Conservation (phyloP, 53 echinoderm and acorn worm species). For the Hippasteria phrygiana region DNA sequence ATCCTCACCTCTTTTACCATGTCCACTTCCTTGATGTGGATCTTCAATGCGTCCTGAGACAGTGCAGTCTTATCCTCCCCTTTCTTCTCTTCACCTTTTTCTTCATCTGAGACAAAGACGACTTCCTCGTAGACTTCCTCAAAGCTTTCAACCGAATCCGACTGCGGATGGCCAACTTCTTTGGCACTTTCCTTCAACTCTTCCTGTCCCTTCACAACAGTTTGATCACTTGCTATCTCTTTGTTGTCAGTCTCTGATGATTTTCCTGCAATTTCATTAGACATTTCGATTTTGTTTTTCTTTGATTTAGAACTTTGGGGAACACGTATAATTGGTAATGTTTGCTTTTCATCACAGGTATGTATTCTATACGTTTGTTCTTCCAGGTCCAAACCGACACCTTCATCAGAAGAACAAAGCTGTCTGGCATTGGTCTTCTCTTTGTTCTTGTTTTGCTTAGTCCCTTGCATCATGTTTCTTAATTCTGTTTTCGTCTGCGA, state of each 20-base stretch:
- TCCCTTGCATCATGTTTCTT: neutral
- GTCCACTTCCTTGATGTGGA: conserved; percentile 46
- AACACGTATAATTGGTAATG: neutral
- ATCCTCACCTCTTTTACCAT: conserved; percentile 3
- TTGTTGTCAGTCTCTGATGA: neutral
- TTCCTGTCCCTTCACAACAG: conserved; percentile 1
- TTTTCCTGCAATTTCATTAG: neutral
- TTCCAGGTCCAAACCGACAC: conserved; percentile 46
- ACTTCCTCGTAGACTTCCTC: conserved; percentile 81
- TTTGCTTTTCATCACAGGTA: conserved; percentile 32
- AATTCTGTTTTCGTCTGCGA: conserved; percentile 34
- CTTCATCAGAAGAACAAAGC: conserved; percentile 41
- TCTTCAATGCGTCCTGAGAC: conserved; percentile 26
- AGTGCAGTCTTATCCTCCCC: neutral
- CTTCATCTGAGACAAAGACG: conserved; percentile 66
- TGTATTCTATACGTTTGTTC: conserved; percentile 12
- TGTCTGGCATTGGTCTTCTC: neutral
- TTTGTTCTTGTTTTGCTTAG: neutral
- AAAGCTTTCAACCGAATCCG: conserved; percentile 53
- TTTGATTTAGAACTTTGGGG: neutral
- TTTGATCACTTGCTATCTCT: neutral
- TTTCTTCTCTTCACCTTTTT: conserved; percentile 18
- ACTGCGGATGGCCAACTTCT: neutral
- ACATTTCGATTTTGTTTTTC: neutral
- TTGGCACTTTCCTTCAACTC: neutral